Base-by-base conservation (phyloP, 2,797 vertebrate species). In the Sebastes itinus region DNA sequence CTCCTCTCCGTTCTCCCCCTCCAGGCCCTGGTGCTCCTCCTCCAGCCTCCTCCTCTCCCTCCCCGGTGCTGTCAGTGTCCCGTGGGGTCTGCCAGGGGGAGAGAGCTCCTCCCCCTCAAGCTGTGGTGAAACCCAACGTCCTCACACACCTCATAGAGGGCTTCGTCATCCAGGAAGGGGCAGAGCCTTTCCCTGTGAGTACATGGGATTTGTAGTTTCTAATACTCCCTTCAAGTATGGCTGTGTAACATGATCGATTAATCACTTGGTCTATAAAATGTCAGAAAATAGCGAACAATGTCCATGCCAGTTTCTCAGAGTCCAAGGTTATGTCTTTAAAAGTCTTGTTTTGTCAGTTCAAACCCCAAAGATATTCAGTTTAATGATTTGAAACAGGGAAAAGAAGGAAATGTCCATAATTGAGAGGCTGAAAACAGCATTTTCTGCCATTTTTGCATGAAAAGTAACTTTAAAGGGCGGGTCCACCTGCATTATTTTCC, bases 131-230 rank as follows among this genome's bases (percentile, higher is more conserved):
- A 91, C 98, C 98, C 1, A 97, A 97, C 82, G 98, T 99, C 87
- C 97, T 99, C 16, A 99, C 98, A 0, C 98, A 99, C 84, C 97
- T 99, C 82, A 99, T 99, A 3, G 98, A 99, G 88, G 98, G 98
- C 84, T 99, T 99, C 22, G 98, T 99, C 71, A 99, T 99, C 92
- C 98, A 99, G 93, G 98, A 99, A 85, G 98, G 98, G 92, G 98
- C 98, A 0, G 98, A 99, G 84, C 98, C 98, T n/a, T 99, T 99
- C 91, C 98, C 98, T 35, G 98, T 99, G 95, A 95, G 97, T 91
- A 18, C 22, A 10, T 25, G 11, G 35, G 30, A 71, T 38, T 59
- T 61, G 58, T 68, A 30, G 38, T 63, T 72, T 35, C 3, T 25
- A 1, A 52, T 2, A 2, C 2, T 1, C 1, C 1, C 9, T 7